Conservation (phyloP, 2,888 invertebrate species). For the Trachelus iudaicus region DNA sequence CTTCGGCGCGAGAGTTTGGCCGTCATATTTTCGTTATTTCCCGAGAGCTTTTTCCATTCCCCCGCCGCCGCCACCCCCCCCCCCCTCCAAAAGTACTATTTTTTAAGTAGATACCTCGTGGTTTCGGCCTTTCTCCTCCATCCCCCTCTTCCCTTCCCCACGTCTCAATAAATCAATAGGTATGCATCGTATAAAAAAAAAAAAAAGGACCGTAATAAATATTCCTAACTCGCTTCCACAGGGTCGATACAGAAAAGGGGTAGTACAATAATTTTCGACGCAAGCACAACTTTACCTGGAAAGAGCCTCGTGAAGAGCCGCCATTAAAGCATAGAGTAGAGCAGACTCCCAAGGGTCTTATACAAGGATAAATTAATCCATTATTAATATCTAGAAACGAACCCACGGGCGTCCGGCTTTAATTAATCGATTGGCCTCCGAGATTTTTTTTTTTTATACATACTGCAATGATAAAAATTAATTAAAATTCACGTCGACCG, state of each 20-base stretch:
- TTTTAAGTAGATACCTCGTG: not conserved
- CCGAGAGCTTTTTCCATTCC: not conserved
- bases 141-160: too few relatives aligned
- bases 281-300: not conserved
- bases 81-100: not conserved
- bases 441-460: not conserved
- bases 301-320: not conserved
- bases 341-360: not conserved
- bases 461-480: not conserved
- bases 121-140: not conserved
- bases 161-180: not conserved
- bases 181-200: not conserved
- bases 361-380: not conserved
- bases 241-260: not conserved
- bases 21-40: not conserved
- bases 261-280: not conserved
- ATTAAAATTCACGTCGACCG: not conserved
- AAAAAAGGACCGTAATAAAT: not conserved
- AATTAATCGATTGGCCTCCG: not conserved
- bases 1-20: not conserved
- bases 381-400: not conserved
- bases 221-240: not conserved
- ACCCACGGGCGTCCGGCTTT: not conserved
- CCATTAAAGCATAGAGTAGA: not conserved
- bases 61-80: too few relatives aligned